A percentile compares a stretch with the other conserved stretches of the same genome.
Evolutionary conservation across 2,888 invertebrate species (phyloP).

Genomic region (Smittia sp.): DNA sequence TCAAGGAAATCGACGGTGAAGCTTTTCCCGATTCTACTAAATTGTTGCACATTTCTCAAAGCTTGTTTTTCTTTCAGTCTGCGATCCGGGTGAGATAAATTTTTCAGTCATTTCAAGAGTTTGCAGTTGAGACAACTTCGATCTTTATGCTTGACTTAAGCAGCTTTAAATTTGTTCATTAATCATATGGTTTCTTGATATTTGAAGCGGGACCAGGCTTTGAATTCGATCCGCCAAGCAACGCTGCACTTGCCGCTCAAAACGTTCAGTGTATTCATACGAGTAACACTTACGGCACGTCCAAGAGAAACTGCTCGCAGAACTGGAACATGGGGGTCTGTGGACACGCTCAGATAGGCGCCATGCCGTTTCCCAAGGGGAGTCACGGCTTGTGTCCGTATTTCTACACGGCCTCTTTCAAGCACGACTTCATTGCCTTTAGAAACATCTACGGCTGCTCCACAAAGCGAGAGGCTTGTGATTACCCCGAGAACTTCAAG

Average conservation of each 20-base stretch:
- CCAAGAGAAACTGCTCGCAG: conserved; percentile 45
- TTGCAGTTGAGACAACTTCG: background rate
- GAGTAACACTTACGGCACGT: conserved; percentile 45
- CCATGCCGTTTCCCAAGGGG: conserved; percentile 42
- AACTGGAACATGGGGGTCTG: conserved; percentile 47
- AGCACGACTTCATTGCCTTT: conserved; percentile 45
- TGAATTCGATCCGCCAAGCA: conserved; percentile 19
- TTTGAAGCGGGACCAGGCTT: conserved; percentile 36
- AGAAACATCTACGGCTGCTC: conserved; percentile 44
- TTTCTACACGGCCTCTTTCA: conserved; percentile 46
- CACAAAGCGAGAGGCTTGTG: conserved; percentile 9
- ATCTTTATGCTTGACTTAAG: background rate
- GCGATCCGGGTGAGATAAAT: conserved; percentile 18
- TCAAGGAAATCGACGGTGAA: conserved; percentile 51
- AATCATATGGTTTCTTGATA: background rate
- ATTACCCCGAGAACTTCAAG: conserved; percentile 44
- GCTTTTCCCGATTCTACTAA: too few species aligned
- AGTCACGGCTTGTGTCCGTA: conserved; percentile 46
- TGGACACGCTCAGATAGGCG: conserved; percentile 45
- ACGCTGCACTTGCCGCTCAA: conserved; percentile 44
- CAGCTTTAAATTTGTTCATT: background rate
- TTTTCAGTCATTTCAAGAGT: background rate
- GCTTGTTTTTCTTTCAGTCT: conserved; percentile 6
- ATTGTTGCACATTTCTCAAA: background rate
- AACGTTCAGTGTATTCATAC: conserved; percentile 47